These are phyloP conservation scores for Gymnodraco acuticeps DNA, from an alignment of 2,797 vertebrate genomes.

Conservation along the genomic window DNA sequence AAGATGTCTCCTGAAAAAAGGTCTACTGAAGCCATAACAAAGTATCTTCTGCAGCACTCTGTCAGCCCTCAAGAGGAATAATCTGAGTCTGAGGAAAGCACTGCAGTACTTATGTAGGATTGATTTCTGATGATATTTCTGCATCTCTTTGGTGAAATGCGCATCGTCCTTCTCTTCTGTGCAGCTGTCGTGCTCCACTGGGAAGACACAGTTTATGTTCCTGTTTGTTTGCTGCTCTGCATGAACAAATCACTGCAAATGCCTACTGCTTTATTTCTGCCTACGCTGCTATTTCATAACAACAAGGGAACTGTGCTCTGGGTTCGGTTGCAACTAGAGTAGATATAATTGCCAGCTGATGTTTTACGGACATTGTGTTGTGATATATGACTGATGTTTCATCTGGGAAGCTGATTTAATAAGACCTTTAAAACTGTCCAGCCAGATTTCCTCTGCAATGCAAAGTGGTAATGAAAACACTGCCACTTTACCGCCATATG, in stretches of 20 bases:
- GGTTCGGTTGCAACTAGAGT: slow-evolving; percentile 20
- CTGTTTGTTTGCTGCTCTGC: slow-evolving; percentile 39
- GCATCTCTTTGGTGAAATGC: slow-evolving; percentile 4
- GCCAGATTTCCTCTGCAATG: neutral
- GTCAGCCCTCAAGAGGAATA: neutral
- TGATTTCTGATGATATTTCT: slow-evolving; percentile 5
- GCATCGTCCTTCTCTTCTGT: neutral
- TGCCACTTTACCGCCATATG: slow-evolving; percentile 28
- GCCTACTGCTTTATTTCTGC: slow-evolving; percentile 31
- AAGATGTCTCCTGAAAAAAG: neutral
- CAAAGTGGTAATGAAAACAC: slow-evolving; percentile 37
- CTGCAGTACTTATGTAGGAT: slow-evolving; percentile 13
- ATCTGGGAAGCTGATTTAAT: neutral
- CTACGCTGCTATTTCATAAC: slow-evolving; percentile 38
- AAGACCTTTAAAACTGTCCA: slow-evolving; percentile 27
- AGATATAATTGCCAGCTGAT: slow-evolving; percentile 15
- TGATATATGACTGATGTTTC: slow-evolving; percentile 4
- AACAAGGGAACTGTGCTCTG: slow-evolving; percentile 27
- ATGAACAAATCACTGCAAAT: slow-evolving; percentile 36
- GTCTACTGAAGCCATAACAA: neutral
- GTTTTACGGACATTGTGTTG: slow-evolving; percentile 20
- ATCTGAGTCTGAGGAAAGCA: neutral
- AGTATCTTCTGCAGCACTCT: neutral
- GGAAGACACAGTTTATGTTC: slow-evolving; percentile 10
- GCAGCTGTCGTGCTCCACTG: slow-evolving; percentile 1